Base-by-base conservation (phyloP, 1,140 invertebrate genomes). In the Mizuhopecten yessoensis region DNA sequence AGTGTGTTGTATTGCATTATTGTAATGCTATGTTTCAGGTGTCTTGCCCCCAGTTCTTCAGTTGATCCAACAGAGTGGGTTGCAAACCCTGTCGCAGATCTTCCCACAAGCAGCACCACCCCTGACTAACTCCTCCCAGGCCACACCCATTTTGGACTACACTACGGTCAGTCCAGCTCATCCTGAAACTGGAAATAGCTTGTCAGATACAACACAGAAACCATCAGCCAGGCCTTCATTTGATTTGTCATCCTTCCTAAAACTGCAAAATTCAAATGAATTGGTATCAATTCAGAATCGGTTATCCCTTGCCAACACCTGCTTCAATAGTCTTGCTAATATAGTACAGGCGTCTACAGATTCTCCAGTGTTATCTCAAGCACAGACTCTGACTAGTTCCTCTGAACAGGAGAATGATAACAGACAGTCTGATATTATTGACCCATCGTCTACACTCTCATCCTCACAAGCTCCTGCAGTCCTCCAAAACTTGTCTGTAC, bases 401-500 rank as follows among this genome's bases (percentile, higher is more conserved):
- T 29, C 57, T 29, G 57, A 75, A 75, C 20, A 75, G 57, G 57
- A 5, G 23, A 29, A n/a, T 75, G 57, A n/a, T 75, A 75, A 75
- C 17, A 29, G 57, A 75, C 23, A 75, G 57, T 29, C 23, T 75
- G n/a, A 29, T 75, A n/a, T 75, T 75, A 11, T 75, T 29, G 23
- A 75, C 11, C n/a, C 57, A 9, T 75, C 57, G 13, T 39, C 36
- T 39, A 7, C 36, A 75, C 57, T 75, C 11, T n/a, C 57, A 5
- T 75, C 57, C 57, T 75, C 57, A 0, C 23, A 75, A n/a, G n/a
- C 57, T 5, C 57, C 57, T 29, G 57, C 57, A 75, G 57, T n/a
- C 29, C 57, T 75, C n/a, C 57, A 75, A 75, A 75, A 75, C 57
- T 3, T 75, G n/a, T 75, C 57, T 75, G 57, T 75, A 17, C 57